Evolutionary conservation across 2,888 invertebrate genomes (phyloP).

Genomic region (Noctua pronuba): DNA sequence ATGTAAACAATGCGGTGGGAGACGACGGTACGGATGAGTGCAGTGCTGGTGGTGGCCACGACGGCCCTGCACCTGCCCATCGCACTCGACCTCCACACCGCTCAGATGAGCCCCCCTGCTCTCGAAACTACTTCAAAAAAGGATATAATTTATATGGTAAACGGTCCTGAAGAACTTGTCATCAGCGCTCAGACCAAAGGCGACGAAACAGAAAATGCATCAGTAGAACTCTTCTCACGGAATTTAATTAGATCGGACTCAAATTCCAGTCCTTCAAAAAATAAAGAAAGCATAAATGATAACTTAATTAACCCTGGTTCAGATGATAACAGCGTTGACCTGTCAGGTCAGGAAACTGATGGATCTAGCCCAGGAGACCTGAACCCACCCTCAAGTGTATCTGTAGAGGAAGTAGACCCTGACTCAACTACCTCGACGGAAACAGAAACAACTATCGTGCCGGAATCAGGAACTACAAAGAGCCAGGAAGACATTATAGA

Average conservation of each 20-base stretch:
- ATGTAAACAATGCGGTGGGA: slow-evolving; percentile 70
- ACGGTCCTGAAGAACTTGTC: neutral
- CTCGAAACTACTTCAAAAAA: neutral
- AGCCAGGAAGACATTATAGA: neutral
- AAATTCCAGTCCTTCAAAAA: neutral
- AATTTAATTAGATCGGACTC: neutral
- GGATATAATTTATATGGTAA: neutral
- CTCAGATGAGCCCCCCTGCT: neutral
- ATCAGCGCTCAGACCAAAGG: neutral
- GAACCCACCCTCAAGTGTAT: neutral
- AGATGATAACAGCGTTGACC: neutral
- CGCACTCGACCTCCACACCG: slow-evolving; percentile 6
- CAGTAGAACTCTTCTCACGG: slow-evolving; percentile 5
- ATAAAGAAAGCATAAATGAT: neutral
- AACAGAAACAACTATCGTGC: neutral
- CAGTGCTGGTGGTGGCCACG: slow-evolving; percentile 50
- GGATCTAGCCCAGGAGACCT: neutral
- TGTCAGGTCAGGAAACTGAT: neutral
- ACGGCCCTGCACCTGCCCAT: slow-evolving; percentile 44
- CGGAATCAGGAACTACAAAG: neutral
- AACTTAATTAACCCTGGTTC: neutral
- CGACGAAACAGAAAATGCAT: neutral
- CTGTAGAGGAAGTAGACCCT: neutral
- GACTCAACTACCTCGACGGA: neutral
- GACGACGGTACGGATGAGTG: slow-evolving; percentile 59